A percentile compares a stretch with the other conserved stretches of the same genome.
These are phyloP conservation scores for Phrynocephalus forsythii DNA, from an alignment of 2,797 vertebrate genomes.

Conservation along the genomic window DNA sequence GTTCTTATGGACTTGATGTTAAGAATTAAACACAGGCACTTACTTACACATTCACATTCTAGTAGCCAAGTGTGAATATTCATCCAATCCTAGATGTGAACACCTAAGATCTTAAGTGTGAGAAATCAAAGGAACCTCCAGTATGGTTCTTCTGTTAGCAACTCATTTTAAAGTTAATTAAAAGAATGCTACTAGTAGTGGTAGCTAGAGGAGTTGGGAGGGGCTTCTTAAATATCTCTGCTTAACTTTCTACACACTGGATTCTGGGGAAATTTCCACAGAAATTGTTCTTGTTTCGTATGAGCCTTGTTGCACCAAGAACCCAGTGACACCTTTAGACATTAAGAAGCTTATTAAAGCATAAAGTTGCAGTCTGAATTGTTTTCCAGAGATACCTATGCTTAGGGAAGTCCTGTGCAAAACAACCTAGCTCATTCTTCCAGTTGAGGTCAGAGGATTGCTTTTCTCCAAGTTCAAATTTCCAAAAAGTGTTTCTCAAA, in stretches of 20 bases:
- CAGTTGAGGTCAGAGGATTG: too few relatives aligned
- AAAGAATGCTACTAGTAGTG: background rate
- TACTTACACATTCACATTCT: background rate
- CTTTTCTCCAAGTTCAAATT: too few relatives aligned
- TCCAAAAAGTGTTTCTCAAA: too few relatives aligned
- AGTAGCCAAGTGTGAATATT: background rate
- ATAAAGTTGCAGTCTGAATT: too few relatives aligned
- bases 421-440: too few relatives aligned
- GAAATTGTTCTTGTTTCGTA: too few relatives aligned
- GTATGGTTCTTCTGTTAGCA: background rate
- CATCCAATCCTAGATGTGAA: background rate
- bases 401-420: too few relatives aligned
- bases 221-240: background rate
- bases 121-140: background rate
- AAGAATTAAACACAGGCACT: background rate
- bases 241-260: background rate
- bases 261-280: too few relatives aligned
- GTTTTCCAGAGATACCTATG: too few relatives aligned
- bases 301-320: too few relatives aligned
- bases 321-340: too few relatives aligned
- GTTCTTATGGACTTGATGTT: background rate
- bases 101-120: background rate
- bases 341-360: too few relatives aligned
- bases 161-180: constrained; percentile 7
- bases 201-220: background rate